phyloP scores from a whole-genome alignment of 2,797 vertebrate genomes.

The Mastacembelus armatus region DNA sequence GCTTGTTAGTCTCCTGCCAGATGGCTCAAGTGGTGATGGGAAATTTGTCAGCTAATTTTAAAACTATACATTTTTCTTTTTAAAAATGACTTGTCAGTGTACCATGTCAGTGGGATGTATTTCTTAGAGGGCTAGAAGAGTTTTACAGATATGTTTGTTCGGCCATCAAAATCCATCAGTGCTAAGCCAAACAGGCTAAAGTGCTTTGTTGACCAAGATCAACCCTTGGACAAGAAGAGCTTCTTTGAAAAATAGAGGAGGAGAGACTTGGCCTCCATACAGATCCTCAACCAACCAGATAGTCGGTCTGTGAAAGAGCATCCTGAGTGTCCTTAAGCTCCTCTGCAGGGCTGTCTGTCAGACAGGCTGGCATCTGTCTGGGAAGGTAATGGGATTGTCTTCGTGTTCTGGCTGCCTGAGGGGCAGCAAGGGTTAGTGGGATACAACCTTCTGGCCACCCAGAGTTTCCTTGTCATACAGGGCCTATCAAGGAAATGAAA shows the following conservation, averaged over 20 bases:
- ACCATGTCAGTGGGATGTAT: conserved; percentile 30
- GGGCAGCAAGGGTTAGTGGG: conserved; percentile 75
- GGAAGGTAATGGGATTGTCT: conserved; percentile 83
- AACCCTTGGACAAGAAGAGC: conserved; percentile 35
- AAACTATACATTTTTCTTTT: conserved; percentile 28
- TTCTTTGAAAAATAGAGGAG: conserved; percentile 33
- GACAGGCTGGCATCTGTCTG: conserved; percentile 67
- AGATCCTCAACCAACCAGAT: conserved; percentile 38
- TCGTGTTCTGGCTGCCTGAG: conserved; percentile 68
- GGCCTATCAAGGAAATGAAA: conserved; percentile 71
- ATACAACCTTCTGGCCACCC: conserved; percentile 81
- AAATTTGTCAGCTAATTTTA: conserved; percentile 26
- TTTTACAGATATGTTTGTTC: conserved; percentile 11
- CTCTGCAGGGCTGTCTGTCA: conserved; percentile 50
- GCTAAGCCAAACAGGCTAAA: conserved; percentile 33
- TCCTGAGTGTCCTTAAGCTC: conserved; percentile 68
- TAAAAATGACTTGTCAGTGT: conserved; percentile 16
- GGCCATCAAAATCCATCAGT: conserved; percentile 52
- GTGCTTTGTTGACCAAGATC: conserved; percentile 53
- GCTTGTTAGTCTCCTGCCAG: conserved; percentile 15
- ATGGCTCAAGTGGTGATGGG: conserved; percentile 36
- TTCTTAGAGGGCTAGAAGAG: not conserved
- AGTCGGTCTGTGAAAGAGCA: conserved; percentile 58
- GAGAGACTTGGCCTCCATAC: conserved; percentile 30
- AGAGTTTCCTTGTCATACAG: conserved; percentile 48